Evolutionary conservation across 1,140 invertebrate species (phyloP), one percentile per base, ranked within the genome.

Genomic region (Drosophila oshimai): DNA sequence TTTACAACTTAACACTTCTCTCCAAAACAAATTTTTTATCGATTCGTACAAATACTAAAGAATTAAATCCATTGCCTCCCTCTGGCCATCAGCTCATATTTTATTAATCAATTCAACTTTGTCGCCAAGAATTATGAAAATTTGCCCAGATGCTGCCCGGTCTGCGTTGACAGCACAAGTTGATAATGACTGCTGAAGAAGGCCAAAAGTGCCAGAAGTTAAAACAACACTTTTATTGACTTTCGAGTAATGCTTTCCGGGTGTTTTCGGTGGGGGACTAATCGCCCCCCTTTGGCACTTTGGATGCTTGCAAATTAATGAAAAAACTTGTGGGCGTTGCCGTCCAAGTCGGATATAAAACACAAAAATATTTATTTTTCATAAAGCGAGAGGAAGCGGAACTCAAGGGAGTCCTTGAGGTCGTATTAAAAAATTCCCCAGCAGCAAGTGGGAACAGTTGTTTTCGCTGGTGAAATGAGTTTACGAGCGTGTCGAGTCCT

Each of bases 81-180:
- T 39, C 36, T 46, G 10, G 6, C 39, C 33, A 17, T 2, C 34
- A 15, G 49, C 41, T 44, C 26, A 75, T 75, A 42, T 55, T 86
- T 86, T 86, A 80, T 75, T 86, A 84, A 86, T 87, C 75, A 86
- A 87, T 86, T 86, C 61, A 73, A 87, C 73, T 87, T 73, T 61
- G 47, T 17, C 61, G 71, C 57, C 71, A 55, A 70, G 86, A 68
- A 79, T 86, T 80, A 72, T 73, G 44, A 60, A 69, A 70, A 72
- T 60, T 58, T 34, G 4, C 18, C 41, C 70, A 58, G 64, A 54
- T 46, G 39, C 37, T 53, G 28, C 55, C 33, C 28, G 12, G 12
- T 31, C 33, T 9, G 22, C 13, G 42, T 17, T 53, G 39, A 54
- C 46, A 57, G 28, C 75, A 61, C 70, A 72, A 86, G 77, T 86